Conservation (phyloP, 2,888 invertebrate species). For the Heterodera filipjevi region DNA sequence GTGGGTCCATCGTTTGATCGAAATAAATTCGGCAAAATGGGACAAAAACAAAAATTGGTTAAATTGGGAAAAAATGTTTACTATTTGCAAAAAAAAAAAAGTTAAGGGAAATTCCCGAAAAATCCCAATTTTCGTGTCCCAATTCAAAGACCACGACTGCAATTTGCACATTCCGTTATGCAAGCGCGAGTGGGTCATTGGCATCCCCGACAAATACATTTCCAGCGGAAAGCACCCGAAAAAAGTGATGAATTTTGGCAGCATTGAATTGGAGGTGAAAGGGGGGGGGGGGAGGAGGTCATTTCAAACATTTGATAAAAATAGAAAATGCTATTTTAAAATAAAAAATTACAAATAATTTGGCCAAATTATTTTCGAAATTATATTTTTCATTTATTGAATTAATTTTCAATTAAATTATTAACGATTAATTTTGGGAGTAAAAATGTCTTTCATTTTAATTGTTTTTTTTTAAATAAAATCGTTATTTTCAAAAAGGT, state of each 20-base stretch:
- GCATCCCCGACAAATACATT: constrained; percentile 62
- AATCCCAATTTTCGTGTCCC: too few species aligned
- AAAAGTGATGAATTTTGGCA: constrained; percentile 22
- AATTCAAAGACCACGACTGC: constrained; percentile 32
- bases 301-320: too few species aligned
- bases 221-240: constrained; percentile 41
- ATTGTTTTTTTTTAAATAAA: background rate
- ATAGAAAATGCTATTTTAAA: too few species aligned
- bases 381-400: background rate
- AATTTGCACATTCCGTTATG: constrained; percentile 52
- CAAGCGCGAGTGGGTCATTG: constrained; percentile 62
- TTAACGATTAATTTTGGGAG: background rate
- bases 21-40: too few species aligned
- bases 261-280: constrained; percentile 15
- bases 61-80: too few species aligned
- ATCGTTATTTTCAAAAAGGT: constrained; percentile 52
- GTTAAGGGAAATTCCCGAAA: too few species aligned
- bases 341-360: too few species aligned
- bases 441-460: background rate
- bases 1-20: too few species aligned
- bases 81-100: too few species aligned
- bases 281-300: background rate
- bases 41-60: too few species aligned
- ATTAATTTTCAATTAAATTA: background rate
- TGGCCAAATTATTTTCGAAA: too few species aligned